Conservation (phyloP, 2,797 vertebrate genomes). For the Buceros bicornis region DNA sequence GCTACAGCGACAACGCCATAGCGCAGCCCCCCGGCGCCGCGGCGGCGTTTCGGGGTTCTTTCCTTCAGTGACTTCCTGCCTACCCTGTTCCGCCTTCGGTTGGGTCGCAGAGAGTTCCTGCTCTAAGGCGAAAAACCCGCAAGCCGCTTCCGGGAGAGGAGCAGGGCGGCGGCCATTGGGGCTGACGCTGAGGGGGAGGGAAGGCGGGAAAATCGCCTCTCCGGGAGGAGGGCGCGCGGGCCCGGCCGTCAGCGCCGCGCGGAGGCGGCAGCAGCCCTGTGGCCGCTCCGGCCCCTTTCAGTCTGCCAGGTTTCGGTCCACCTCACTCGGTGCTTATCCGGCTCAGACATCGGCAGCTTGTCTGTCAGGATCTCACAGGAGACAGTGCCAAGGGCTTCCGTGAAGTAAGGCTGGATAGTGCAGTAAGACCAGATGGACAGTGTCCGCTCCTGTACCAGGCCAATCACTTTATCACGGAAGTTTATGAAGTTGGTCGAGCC, state of each 20-base stretch:
- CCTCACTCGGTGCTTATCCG: no score
- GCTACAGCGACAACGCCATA: neutral
- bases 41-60: no score
- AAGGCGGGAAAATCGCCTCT: neutral
- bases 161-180: neutral
- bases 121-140: neutral
- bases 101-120: neutral
- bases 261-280: neutral
- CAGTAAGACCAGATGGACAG: no score
- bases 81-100: neutral
- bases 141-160: neutral
- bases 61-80: neutral
- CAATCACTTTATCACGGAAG: neutral
- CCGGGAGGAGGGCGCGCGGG: no score
- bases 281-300: neutral
- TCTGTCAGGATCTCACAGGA: neutral
- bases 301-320: accelerated
- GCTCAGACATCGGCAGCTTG: no score
- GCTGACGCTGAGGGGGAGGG: accelerated
- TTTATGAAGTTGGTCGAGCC: no score
- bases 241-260: no score
- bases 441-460: neutral
- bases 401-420: neutral
- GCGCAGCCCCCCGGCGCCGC: neutral
- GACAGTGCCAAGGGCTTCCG: no score